These are phyloP conservation scores for Anhinga rufa DNA, from an alignment of 2,113 vertebrate species.

Conservation along the genomic window DNA sequence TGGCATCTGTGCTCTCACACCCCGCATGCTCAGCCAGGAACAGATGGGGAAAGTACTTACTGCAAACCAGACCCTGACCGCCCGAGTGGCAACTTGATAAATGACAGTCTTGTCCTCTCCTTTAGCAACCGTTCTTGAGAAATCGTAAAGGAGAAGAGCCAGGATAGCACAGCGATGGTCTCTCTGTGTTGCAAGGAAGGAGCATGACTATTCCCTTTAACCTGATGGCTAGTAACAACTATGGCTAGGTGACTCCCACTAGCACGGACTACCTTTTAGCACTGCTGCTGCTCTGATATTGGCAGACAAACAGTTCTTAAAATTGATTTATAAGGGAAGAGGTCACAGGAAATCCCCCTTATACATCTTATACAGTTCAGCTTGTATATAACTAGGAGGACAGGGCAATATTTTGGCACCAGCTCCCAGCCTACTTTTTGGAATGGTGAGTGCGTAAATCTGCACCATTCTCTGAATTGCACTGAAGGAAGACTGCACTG, in stretches of 20 bases:
- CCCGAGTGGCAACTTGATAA: neutral
- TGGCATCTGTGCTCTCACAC: neutral
- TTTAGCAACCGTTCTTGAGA: neutral
- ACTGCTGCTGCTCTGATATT: neutral
- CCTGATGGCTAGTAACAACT: neutral
- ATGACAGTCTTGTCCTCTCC: neutral
- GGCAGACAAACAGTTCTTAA: neutral
- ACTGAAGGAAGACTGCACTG: neutral
- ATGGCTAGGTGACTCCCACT: neutral
- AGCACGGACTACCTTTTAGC: neutral
- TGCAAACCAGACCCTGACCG: neutral
- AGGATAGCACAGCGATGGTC: neutral
- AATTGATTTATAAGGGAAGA: neutral
- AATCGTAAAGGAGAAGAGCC: neutral
- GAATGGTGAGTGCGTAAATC: neutral
- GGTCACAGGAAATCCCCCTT: neutral
- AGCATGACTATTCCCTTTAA: neutral
- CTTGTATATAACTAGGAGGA: neutral
- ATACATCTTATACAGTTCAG: neutral
- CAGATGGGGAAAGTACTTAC: neutral
- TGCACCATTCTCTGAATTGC: neutral
- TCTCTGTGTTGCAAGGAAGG: neutral
- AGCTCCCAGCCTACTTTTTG: neutral
- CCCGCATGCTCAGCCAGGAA: fast-evolving
- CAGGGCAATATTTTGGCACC: neutral